Base-by-base conservation (phyloP, 2,113 vertebrate genomes). In the Ciconia boyciana region DNA sequence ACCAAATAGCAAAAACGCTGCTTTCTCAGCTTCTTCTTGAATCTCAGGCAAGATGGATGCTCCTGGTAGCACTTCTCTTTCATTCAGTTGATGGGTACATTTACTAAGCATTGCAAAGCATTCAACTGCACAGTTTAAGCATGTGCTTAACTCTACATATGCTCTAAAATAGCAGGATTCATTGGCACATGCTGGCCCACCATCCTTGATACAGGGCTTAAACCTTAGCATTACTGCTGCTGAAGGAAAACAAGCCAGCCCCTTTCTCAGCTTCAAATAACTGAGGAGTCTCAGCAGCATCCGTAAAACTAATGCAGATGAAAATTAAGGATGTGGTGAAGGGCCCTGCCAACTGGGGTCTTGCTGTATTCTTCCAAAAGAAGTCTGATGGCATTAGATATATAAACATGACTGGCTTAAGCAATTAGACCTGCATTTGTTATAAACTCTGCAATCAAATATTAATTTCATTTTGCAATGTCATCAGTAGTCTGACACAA, bases 401-500 rank as follows among this genome's bases (percentile, higher is more conserved):
- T 29, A 58, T 43, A 91, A 94, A 89, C n/a, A 66, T 6, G 28
- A 69, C 31, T 77, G 81, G 66, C 49, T 94, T 79, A 82, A 90
- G 62, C 81, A 95, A 94, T 89, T 87, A 92, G 77, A 80, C 25
- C 61, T 72, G 81, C 70, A 85, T 87, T 93, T 93, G 75, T 72
- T 83, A 89, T 34, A 69, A 95, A 84, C 26, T 71, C 65, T 65
- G 83, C 87, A 96, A 97, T 94, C 94, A 95, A 94, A 87, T 89
- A 97, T 83, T 96, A 65, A 91, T 96, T 89, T 94, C 41, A 91
- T 89, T 93, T 83, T 87, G 89, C 84, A 89, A 36, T 77, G 81
- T 89, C 77, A 94, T 94, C 91, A 91, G 70, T 57, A 94, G 93
- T 75, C 89, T 93, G 41, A 92, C 66, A 95, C 1, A 41, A 94